Evolutionary conservation across 2,888 invertebrate genomes (phyloP).

Genomic region (Amphipoea oculea): DNA sequence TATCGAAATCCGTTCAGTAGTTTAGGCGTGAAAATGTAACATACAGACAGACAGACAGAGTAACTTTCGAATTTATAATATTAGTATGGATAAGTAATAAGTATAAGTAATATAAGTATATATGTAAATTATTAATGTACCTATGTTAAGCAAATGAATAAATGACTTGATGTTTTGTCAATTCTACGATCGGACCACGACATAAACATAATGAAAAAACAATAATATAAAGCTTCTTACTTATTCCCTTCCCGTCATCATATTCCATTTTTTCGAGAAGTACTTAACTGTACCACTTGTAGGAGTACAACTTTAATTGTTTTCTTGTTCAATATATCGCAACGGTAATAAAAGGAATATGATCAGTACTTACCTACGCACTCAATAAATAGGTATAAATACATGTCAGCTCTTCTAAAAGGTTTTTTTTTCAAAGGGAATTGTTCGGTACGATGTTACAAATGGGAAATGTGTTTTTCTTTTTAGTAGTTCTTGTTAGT

Average conservation of each 20-base stretch:
- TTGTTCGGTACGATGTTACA: background rate
- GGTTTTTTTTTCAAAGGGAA: background rate
- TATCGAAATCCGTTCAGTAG: too few relatives aligned
- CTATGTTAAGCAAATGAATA: too few relatives aligned
- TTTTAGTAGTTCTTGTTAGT: background rate
- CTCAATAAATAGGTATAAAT: conserved; percentile 11
- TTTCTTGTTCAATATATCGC: background rate
- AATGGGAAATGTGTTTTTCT: background rate
- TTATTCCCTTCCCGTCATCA: background rate
- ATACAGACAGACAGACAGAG: too few relatives aligned
- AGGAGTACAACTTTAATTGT: background rate
- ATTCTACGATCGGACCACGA: background rate
- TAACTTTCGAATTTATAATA: too few relatives aligned
- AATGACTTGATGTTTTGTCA: background rate
- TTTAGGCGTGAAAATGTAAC: too few relatives aligned
- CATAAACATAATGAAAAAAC: too few relatives aligned
- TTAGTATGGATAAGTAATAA: too few relatives aligned
- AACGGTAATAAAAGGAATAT: conserved; percentile 10
- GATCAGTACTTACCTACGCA: background rate
- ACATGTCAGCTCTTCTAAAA: conserved; percentile 10
- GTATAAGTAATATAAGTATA: too few relatives aligned
- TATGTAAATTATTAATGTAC: too few relatives aligned
- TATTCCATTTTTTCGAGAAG: background rate
- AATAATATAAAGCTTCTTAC: background rate
- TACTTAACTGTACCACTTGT: conserved; percentile 4